Evolutionary conservation across 2,797 vertebrate species (phyloP).

Genomic region (Poeciliopsis infans): DNA sequence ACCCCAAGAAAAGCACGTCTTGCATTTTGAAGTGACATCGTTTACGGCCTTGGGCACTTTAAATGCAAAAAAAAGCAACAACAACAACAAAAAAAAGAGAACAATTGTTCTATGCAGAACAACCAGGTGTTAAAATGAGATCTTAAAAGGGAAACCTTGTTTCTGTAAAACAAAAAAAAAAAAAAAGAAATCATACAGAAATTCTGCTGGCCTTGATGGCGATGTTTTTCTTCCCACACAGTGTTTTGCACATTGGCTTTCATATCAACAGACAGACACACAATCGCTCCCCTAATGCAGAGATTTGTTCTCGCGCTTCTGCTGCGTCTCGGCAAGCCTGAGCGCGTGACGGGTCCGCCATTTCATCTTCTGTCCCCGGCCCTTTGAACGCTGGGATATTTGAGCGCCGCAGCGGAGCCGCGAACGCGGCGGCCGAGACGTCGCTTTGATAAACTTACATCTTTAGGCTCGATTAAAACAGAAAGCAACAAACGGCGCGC

Average conservation of each 20-base stretch:
- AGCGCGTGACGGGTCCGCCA: constrained; percentile 50
- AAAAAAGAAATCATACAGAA: background rate
- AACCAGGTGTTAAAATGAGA: background rate
- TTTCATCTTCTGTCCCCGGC: constrained; percentile 59
- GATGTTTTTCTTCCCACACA: constrained; percentile 28
- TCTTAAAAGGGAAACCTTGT: constrained; percentile 5
- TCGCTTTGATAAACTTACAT: constrained; percentile 82
- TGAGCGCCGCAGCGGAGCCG: constrained; percentile 66
- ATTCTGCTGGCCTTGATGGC: constrained; percentile 1
- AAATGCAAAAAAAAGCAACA: background rate
- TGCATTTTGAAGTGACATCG: background rate
- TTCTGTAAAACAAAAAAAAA: constrained; percentile 4
- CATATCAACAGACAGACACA: constrained; percentile 30
- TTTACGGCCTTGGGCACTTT: background rate
- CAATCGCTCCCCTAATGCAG: constrained; percentile 30
- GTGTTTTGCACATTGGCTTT: constrained; percentile 19
- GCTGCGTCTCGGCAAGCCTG: constrained; percentile 29
- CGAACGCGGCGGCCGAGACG: constrained; percentile 71
- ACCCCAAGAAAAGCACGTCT: background rate
- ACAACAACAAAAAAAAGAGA: too few species aligned
- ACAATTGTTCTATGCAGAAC: background rate
- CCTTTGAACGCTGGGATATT: constrained; percentile 70
- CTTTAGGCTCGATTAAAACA: constrained; percentile 79
- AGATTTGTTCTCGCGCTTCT: constrained; percentile 39
- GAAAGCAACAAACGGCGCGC: constrained; percentile 60